Conservation (phyloP, 2,113 vertebrate species). For the Bubo blakistoni region DNA sequence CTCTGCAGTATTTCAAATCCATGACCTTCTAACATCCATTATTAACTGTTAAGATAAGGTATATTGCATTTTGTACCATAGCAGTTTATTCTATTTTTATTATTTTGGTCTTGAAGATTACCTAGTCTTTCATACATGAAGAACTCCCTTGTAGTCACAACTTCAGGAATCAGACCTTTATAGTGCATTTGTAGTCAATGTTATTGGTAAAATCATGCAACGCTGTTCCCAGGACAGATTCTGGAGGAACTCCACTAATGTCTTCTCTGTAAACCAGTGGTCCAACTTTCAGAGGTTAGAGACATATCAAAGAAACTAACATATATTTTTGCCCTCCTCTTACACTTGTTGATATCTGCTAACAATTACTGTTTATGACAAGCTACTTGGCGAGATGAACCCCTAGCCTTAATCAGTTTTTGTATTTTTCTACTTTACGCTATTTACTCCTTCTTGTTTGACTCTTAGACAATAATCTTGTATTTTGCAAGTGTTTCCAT, state of each 20-base stretch:
- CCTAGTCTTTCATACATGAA: fast-evolving
- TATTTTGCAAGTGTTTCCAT: not conserved
- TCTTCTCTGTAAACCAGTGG: not conserved
- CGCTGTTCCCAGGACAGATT: not conserved
- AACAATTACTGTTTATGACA: not conserved
- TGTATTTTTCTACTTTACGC: not conserved
- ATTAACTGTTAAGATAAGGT: not conserved
- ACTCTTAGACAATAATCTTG: not conserved
- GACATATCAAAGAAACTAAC: not conserved
- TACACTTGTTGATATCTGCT: not conserved
- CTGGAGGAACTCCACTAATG: not conserved
- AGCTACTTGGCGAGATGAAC: not conserved
- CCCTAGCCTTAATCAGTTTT: fast-evolving
- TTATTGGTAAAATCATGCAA: not conserved
- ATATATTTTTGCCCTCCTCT: not conserved
- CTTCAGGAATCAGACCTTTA: not conserved
- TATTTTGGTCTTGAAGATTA: not conserved
- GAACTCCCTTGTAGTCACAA: not conserved
- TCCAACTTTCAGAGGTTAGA: not conserved
- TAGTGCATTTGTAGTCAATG: not conserved
- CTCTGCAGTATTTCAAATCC: not conserved
- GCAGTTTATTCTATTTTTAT: not conserved
- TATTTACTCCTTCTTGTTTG: not conserved
- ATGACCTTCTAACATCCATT: not conserved
- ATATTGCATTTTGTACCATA: not conserved